Conservation (phyloP, 2,888 invertebrate species). For the Diploptera punctata region DNA sequence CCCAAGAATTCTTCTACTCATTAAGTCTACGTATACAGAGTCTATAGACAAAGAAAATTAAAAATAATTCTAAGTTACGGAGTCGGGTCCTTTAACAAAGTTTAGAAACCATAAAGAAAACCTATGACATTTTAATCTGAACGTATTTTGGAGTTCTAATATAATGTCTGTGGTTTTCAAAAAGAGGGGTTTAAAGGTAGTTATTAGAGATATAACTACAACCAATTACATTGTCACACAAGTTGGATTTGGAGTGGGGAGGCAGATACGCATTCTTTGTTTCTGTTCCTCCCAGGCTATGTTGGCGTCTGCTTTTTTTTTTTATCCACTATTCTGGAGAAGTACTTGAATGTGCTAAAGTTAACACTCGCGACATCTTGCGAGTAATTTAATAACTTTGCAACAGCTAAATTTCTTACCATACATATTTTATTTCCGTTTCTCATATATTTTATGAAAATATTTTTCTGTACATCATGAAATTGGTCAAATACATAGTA, state of each 20-base stretch:
- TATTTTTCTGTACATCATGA: too few species aligned
- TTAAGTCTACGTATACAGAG: constrained; percentile 3
- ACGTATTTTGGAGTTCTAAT: constrained; percentile 13
- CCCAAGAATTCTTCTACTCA: neutral
- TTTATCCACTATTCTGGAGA: too few species aligned
- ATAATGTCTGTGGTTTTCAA: constrained; percentile 27
- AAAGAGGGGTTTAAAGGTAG: constrained; percentile 23
- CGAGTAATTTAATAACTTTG: too few species aligned
- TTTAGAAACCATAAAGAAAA: constrained; percentile 22
- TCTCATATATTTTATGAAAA: too few species aligned
- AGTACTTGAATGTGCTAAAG: too few species aligned
- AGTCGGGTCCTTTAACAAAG: neutral
- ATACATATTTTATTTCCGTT: too few species aligned
- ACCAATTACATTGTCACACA: constrained; percentile 37
- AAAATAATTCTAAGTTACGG: constrained; percentile 9
- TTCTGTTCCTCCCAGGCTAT: neutral
- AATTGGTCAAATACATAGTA: too few species aligned
- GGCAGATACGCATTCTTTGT: constrained; percentile 5
- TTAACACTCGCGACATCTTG: too few species aligned
- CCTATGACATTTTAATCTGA: constrained; percentile 28
- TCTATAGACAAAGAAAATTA: neutral
- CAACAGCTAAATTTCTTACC: too few species aligned
- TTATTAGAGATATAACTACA: constrained; percentile 34
- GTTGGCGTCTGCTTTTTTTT: neutral
- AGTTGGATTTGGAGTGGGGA: neutral